phyloP scores from a whole-genome alignment of 1,140 invertebrate genomes.

The Pseudomyrmex gracilis region DNA sequence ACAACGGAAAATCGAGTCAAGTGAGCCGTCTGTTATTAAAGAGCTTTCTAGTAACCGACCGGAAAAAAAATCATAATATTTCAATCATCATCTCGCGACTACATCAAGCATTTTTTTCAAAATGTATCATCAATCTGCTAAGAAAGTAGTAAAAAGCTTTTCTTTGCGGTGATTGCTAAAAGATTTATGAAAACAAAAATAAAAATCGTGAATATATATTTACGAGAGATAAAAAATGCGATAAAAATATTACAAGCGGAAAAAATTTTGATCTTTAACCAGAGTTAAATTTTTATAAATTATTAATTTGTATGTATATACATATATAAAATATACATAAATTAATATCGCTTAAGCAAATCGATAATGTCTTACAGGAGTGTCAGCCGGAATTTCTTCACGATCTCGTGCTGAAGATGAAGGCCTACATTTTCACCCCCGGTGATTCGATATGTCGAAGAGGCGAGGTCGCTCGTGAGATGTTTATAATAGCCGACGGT shows the following conservation, averaged over 20 bases:
- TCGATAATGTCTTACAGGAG: slow-evolving; percentile 88
- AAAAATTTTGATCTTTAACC: slow-evolving; percentile 3
- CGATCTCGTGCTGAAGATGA: slow-evolving; percentile 98
- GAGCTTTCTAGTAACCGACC: not conserved
- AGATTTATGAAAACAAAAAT: slow-evolving; percentile 30
- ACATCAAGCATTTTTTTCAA: not conserved
- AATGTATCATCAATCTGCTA: slow-evolving; percentile 15
- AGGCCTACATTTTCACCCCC: slow-evolving; percentile 98
- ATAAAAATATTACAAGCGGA: not conserved
- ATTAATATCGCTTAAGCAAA: too few relatives aligned
- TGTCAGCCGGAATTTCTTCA: slow-evolving; percentile 99
- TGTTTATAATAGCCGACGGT: slow-evolving; percentile 99
- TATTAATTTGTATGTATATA: slow-evolving; percentile 20
- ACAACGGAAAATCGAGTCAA: slow-evolving; percentile 5
- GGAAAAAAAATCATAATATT: slow-evolving; percentile 34
- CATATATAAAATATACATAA: too few relatives aligned
- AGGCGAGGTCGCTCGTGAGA: slow-evolving; percentile 97
- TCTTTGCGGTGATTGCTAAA: not conserved
- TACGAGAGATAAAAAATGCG: not conserved
- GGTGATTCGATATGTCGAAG: slow-evolving; percentile 98
- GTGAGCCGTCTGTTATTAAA: slow-evolving; percentile 13
- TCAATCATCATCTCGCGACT: slow-evolving; percentile 4
- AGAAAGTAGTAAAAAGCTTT: not conserved
- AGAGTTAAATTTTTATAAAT: slow-evolving; percentile 38
- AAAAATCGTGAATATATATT: slow-evolving; percentile 17